Evolutionary conservation across 2,113 vertebrate genomes (phyloP), one percentile per base, ranked within the genome.

Genomic region (Ptychochromis oligacanthus): DNA sequence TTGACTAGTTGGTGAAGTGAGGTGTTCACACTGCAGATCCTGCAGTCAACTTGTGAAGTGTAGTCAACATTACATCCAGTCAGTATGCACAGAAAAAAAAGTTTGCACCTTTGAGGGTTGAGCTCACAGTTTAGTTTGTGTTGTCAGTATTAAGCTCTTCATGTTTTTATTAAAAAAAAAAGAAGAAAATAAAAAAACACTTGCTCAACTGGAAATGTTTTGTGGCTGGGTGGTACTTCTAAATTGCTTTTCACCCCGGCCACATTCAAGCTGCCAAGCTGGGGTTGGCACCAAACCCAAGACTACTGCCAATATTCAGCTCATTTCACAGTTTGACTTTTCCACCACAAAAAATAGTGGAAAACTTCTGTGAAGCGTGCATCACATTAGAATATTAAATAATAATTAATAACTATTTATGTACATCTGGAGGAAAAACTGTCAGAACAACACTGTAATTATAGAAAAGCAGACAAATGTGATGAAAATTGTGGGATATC

Each of bases 141-240:
- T 52, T 72, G 36, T 34, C 7, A 14, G 43, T 49, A 52, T 80
- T 56, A 56, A 67, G 62, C 46, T 38, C 9, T 36, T 15, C 5
- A 26, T 46, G 24, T 43, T 82, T 77, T 62, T 55, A 55, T 36
- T 28, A 20, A 43, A 20, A 54, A 62, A 17, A 15, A 13, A 11
- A 60, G 15, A 61, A 18, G 70, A 14, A 61, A 2, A 22, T 18
- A 64, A 54, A 26, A 75, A 28, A n/a, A 26, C 83, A 86, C 75
- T 78, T 76, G 58, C 70, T 79, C 72, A 38, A 87, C 65, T 91
- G 92, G 77, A 91, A 89, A 88, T 81, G 85, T 89, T 90, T 81
- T 89, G 88, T 82, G 91, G 78, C 60, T 15, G 36, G 43, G 65
- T 80, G 72, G 59, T 77, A 65, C 65, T 52, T 70, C 49, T 79